Evolutionary conservation across 2,113 vertebrate genomes (phyloP).

Genomic region (Hystrix brachyura): DNA sequence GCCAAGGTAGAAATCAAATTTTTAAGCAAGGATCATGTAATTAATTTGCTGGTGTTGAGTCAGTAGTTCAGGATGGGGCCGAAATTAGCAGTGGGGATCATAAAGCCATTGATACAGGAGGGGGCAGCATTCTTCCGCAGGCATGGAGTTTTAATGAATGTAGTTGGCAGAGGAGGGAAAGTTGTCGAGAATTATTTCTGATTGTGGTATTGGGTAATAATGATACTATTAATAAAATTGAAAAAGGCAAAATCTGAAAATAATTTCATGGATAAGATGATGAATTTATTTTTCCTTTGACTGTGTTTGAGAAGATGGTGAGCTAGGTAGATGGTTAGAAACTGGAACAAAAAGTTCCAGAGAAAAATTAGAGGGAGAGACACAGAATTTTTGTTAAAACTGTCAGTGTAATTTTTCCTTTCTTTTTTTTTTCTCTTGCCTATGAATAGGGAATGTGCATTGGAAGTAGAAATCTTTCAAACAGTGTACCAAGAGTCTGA

Average conservation of each 20-base stretch:
- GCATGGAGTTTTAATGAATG: neutral
- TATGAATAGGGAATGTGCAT: too few species aligned
- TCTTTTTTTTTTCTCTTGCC: neutral
- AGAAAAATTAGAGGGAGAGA: neutral
- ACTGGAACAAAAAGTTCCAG: neutral
- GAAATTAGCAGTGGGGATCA: neutral
- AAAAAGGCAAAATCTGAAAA: slow-evolving; percentile 29
- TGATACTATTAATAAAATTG: neutral
- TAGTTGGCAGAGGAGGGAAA: neutral
- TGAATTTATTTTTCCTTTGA: neutral
- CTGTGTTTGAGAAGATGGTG: slow-evolving; percentile 19
- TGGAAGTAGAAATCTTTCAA: neutral
- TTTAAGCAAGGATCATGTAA: neutral
- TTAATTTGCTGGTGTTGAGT: neutral
- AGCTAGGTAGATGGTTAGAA: neutral
- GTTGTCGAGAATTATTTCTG: neutral
- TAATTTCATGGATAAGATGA: neutral
- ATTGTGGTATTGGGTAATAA: neutral
- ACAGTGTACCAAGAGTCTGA: neutral
- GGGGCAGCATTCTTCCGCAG: neutral
- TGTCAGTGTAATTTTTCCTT: neutral
- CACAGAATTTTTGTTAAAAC: neutral
- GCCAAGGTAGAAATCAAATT: neutral
- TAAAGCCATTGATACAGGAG: neutral
- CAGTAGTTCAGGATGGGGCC: neutral